Base-by-base conservation (phyloP, 1,140 invertebrate genomes). In the Calliopsis andreniformis region DNA sequence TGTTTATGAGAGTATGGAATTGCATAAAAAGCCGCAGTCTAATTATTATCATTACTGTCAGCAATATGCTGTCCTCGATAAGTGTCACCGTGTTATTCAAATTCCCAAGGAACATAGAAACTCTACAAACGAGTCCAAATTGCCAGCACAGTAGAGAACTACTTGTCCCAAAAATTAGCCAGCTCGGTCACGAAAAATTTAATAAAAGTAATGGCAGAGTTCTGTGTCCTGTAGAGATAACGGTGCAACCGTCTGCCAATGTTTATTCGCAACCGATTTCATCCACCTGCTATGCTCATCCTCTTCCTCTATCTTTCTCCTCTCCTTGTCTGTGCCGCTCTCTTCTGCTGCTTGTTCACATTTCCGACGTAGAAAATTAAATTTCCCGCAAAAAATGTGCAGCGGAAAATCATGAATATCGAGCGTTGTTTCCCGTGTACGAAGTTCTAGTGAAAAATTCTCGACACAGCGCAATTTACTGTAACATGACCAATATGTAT, bases 391-490 rank as follows among this genome's bases (percentile, higher is more conserved):
- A 23, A 51, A 51, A 51, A 5, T 6, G 32, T 0, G 14, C 10
- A 39, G 35, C 4, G 35, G 35, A 39, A 3, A 20, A 6, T 51
- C 23, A 18, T 32, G 30, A 10, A 20, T 51, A 51, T 51, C n/a
- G 30, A 47, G 7, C n/a, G 23, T 51, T 66, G 30, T 32, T 25
- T 30, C 14, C 2, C 30, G 1, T 12, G 2, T 32, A 45, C 10
- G 14, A 47, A 47, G 10, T 23, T 51, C 45, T 30, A 23, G 30
- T 35, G 3, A 35, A 66, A 20, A 66, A 66, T 66, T 66, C n/a
- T 51, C 30, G 35, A 49, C 30, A 16, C 14, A 4, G 8, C 18
- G 10, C 7, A n/a, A 12, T 51, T 6, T 6, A 8, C 20, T 35
- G 3, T 12, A 51, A 35, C 28, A 10, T 4, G 8, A 14, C 18